Conservation (phyloP, 1,140 invertebrate genomes). For the Solenopsis invicta region DNA sequence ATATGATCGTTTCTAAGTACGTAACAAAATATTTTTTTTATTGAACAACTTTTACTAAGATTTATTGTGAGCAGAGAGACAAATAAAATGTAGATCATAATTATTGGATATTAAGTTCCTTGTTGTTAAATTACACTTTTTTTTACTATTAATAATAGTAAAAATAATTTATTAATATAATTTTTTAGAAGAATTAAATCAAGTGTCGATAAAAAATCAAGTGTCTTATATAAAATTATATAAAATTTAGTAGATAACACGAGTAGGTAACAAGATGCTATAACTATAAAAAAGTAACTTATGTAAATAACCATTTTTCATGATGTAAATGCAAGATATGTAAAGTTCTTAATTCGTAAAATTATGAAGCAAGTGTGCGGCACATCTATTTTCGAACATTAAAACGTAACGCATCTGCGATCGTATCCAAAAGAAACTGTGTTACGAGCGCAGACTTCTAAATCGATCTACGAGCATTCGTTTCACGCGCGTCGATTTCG, state of each 20-base stretch:
- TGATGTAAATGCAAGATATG: background rate
- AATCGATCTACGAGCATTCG: background rate
- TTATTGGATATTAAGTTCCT: background rate
- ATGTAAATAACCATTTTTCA: background rate
- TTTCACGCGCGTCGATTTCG: background rate
- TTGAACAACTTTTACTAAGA: background rate
- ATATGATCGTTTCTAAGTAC: background rate
- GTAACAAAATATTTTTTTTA: background rate
- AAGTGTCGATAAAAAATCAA: too few relatives aligned
- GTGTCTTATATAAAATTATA: background rate
- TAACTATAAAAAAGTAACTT: background rate
- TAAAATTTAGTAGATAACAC: too few relatives aligned
- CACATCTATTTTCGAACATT: background rate
- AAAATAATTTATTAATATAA: background rate
- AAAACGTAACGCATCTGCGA: background rate
- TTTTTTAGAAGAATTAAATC: too few relatives aligned
- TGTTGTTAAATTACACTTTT: background rate
- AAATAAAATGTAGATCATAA: background rate
- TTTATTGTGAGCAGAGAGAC: background rate
- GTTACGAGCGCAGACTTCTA: background rate
- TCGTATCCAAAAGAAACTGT: background rate
- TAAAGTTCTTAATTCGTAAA: background rate
- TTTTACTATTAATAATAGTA: background rate
- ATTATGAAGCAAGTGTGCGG: background rate
- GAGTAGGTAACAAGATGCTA: too few relatives aligned